A percentile compares a stretch with the other conserved stretches of the same genome.
Conservation (phyloP, 2,797 vertebrate genomes). For the Babyrousa celebensis region DNA sequence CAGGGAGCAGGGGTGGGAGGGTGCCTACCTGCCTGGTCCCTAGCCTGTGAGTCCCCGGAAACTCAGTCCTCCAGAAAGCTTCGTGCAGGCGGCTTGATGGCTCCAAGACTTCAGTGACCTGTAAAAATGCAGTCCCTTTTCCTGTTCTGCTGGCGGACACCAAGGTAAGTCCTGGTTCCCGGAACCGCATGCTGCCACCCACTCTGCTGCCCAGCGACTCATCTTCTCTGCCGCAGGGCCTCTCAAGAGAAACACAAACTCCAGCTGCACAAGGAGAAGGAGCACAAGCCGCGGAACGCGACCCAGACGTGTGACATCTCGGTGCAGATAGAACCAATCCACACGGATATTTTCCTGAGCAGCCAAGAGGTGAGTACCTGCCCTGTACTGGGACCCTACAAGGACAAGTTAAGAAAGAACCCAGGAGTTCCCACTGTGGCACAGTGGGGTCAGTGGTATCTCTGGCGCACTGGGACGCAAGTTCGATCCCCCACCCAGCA, state of each 20-base stretch:
- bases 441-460: no score
- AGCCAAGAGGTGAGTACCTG: slow-evolving; percentile 76
- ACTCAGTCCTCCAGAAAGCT: not conserved
- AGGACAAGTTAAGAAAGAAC: not conserved
- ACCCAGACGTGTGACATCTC: slow-evolving; percentile 78
- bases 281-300: not conserved
- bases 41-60: not conserved
- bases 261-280: slow-evolving; percentile 67
- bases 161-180: accelerated
- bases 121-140: not conserved
- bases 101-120: not conserved
- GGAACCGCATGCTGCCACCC: not conserved
- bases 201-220: not conserved
- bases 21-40: not conserved
- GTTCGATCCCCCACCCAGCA: no score
- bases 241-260: slow-evolving; percentile 76
- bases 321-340: slow-evolving; percentile 43
- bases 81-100: not conserved
- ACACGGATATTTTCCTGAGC: accelerated
- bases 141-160: not conserved
- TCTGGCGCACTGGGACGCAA: no score
- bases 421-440: no score
- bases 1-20: not conserved
- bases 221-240: slow-evolving; percentile 78
- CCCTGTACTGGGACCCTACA: accelerated